Percentiles rank a stretch among this genome's conserved stretches.
Conservation (phyloP, 2,888 invertebrate genomes). For the Norana najaformis region DNA sequence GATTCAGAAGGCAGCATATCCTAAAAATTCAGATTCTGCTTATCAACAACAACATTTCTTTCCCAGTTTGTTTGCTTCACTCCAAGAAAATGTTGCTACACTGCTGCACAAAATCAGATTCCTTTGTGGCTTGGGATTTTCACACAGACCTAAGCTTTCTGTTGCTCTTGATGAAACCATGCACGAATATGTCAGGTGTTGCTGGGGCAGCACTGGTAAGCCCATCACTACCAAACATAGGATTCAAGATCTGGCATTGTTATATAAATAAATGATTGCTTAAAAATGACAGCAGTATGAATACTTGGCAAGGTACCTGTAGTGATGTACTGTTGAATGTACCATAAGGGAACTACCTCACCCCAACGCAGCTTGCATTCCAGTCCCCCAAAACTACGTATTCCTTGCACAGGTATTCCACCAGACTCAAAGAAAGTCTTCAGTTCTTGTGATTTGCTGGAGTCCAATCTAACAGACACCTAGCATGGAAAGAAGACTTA, state of each 20-base stretch:
- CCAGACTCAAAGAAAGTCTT: background rate
- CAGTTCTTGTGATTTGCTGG: slow-evolving; percentile 20
- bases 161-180: background rate
- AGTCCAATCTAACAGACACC: background rate
- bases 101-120: background rate
- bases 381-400: slow-evolving; percentile 23
- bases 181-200: background rate
- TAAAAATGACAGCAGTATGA: background rate
- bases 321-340: slow-evolving; percentile 9
- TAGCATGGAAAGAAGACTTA: background rate
- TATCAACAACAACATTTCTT: background rate
- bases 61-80: background rate
- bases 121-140: too few species aligned
- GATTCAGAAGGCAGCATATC: background rate
- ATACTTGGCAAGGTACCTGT: background rate
- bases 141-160: background rate
- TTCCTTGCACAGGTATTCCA: slow-evolving; percentile 29
- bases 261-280: background rate
- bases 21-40: background rate
- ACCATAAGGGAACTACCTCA: slow-evolving; percentile 37
- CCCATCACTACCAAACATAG: background rate
- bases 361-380: slow-evolving; percentile 32
- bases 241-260: background rate
- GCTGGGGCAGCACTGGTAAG: background rate
- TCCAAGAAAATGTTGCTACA: background rate